Evolutionary conservation across 2,113 vertebrate species (phyloP).

Genomic region (Megatriorchis doriae): DNA sequence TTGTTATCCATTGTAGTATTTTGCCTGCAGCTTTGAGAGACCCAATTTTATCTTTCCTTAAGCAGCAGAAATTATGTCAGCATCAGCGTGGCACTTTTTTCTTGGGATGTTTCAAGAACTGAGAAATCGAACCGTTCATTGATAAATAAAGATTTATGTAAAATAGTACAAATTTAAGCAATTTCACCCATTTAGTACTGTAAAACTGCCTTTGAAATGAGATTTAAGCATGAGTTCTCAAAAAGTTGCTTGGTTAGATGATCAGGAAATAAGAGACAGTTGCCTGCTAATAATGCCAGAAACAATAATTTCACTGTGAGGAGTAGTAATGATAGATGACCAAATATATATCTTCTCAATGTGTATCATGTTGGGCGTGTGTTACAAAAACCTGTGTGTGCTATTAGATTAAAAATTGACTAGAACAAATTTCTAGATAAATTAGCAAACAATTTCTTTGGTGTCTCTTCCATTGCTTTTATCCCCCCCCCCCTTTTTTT

Average conservation of each 20-base stretch:
- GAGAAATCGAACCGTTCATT: not conserved
- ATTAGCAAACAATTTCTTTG: not conserved
- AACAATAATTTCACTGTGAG: not conserved
- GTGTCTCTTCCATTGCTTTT: not conserved
- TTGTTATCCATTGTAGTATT: slow-evolving; percentile 53
- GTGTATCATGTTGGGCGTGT: not conserved
- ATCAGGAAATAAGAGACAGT: not conserved
- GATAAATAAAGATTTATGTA: not conserved
- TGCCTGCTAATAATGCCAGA: not conserved
- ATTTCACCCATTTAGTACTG: not conserved
- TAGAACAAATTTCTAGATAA: not conserved
- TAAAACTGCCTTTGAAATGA: not conserved
- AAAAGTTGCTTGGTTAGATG: not conserved
- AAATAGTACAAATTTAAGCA: not conserved
- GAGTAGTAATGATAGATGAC: not conserved
- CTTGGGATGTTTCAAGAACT: not conserved
- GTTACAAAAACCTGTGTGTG: rapidly evolving
- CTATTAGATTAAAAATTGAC: not conserved
- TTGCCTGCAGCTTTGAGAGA: slow-evolving; percentile 55
- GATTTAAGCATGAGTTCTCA: not conserved
- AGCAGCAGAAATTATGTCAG: slow-evolving; percentile 41
- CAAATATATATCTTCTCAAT: not conserved
- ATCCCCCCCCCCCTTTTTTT: rapidly evolving
- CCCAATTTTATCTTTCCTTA: slow-evolving; percentile 48
- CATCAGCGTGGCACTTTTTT: not conserved